Percentiles rank a stretch among this genome's conserved stretches.
Evolutionary conservation across 2,888 invertebrate genomes (phyloP).

Genomic region (Phytoseiulus persimilis): DNA sequence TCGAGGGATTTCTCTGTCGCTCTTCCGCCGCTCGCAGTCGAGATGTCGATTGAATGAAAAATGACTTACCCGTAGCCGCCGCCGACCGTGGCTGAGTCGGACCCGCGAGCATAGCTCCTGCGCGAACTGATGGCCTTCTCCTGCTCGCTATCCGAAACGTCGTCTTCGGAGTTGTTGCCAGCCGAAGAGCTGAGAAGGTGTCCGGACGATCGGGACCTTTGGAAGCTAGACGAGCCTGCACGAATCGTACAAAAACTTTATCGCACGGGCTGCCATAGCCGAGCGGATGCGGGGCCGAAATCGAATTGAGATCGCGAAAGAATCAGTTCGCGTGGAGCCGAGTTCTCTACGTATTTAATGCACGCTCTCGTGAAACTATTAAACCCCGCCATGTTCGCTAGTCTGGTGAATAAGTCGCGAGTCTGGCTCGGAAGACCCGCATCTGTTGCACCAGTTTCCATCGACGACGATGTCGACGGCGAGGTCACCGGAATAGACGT

Average conservation of each 20-base stretch:
- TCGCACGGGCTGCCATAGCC: background rate
- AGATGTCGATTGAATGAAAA: background rate
- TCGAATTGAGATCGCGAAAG: background rate
- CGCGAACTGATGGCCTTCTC: constrained; percentile 34
- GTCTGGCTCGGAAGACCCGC: background rate
- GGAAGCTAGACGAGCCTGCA: constrained; percentile 10
- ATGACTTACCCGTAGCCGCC: constrained; percentile 35
- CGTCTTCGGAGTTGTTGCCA: constrained; percentile 35
- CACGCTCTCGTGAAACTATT: background rate
- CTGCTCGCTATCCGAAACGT: constrained; percentile 36
- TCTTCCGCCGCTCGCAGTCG: background rate
- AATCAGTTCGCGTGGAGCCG: background rate
- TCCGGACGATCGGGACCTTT: constrained; percentile 33
- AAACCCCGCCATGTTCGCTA: background rate
- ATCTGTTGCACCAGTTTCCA: background rate
- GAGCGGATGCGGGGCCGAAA: too few relatives aligned
- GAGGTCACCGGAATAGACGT: background rate
- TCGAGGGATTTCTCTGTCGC: background rate
- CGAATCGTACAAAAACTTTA: background rate
- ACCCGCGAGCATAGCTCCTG: constrained; percentile 25
- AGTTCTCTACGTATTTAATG: background rate
- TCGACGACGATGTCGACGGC: background rate
- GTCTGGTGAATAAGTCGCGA: background rate
- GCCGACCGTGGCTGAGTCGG: constrained; percentile 18
- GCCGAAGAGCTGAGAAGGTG: constrained; percentile 28